A percentile compares a stretch with the other conserved stretches of the same genome.
These are phyloP conservation scores for Ceyx melanurus DNA, from an alignment of 2,113 vertebrate genomes.

Conservation along the genomic window DNA sequence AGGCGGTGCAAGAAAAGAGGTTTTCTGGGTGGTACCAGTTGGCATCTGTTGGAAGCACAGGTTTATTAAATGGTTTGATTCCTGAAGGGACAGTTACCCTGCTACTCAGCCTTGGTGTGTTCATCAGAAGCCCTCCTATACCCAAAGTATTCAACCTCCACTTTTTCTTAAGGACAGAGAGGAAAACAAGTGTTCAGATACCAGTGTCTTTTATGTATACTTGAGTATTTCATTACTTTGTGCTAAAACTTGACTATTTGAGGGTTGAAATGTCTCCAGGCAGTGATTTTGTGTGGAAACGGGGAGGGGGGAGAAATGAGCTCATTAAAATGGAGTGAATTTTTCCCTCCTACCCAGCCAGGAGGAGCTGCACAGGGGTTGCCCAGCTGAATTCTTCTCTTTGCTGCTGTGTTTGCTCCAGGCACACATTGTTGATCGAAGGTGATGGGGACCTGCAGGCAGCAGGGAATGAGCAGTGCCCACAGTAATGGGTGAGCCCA, in stretches of 20 bases:
- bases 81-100: background rate
- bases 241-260: background rate
- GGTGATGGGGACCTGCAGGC: background rate
- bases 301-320: background rate
- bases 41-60: background rate
- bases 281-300: background rate
- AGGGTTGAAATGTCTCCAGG: background rate
- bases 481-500: background rate
- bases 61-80: background rate
- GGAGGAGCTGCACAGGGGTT: background rate
- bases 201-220: rapidly evolving
- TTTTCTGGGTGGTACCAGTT: background rate
- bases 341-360: background rate
- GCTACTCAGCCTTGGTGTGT: background rate
- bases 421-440: rapidly evolving
- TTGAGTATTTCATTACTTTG: background rate
- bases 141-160: rapidly evolving
- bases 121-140: background rate
- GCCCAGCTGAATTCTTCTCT: background rate
- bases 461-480: background rate
- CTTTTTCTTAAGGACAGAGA: background rate
- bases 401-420: background rate
- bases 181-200: rapidly evolving
- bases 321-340: background rate
- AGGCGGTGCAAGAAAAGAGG: background rate